A percentile compares a stretch with the other conserved stretches of the same genome.
These are phyloP conservation scores for Melopsittacus undulatus DNA, from an alignment of 2,797 vertebrate genomes.

Conservation along the genomic window DNA sequence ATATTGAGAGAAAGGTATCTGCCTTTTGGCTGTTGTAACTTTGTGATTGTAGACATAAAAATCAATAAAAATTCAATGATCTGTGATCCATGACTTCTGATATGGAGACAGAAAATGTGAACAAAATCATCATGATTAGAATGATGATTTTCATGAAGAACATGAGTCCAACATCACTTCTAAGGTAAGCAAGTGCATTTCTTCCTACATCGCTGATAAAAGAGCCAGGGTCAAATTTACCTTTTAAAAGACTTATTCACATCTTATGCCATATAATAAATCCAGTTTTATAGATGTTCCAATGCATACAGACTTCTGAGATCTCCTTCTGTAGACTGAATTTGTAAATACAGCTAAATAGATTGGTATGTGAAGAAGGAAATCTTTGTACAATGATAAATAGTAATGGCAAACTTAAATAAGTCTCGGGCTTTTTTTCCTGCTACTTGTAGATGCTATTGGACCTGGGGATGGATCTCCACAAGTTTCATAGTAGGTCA, in stretches of 20 bases:
- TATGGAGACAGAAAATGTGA: not conserved
- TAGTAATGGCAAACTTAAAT: not conserved
- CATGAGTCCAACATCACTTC: not conserved
- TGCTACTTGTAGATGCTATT: slow-evolving; percentile 20
- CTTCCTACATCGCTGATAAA: not conserved
- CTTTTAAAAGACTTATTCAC: not conserved
- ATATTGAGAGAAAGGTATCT: not conserved
- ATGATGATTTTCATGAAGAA: not conserved
- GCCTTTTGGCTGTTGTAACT: not conserved
- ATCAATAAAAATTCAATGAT: not conserved
- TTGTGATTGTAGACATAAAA: not conserved
- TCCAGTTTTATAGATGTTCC: not conserved
- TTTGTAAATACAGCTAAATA: not conserved
- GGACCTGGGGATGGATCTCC: not conserved
- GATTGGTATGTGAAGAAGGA: not conserved
- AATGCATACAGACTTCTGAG: not conserved
- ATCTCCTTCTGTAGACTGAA: not conserved
- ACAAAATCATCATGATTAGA: not conserved
- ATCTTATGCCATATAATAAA: not conserved
- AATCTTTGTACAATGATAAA: not conserved
- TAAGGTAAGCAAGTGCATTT: not conserved
- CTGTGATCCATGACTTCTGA: not conserved
- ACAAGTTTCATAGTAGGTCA: slow-evolving; percentile 53
- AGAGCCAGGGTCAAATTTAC: not conserved
- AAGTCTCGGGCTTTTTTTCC: not conserved